Evolutionary conservation across 2,888 invertebrate genomes (phyloP).

Genomic region (Priocnemis perturbator): DNA sequence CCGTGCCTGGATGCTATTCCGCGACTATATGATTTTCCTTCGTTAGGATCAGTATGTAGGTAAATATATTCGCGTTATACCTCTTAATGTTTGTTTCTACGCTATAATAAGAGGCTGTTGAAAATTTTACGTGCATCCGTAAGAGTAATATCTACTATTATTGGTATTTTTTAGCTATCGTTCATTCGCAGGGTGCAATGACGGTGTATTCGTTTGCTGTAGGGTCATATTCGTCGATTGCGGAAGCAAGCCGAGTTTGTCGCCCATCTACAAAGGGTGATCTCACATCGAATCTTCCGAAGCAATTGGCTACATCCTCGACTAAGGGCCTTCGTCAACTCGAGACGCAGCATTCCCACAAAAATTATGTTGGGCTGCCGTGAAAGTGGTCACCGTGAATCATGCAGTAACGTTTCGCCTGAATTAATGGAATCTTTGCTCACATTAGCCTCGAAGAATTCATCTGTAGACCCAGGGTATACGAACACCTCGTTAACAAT

Average conservation of each 20-base stretch:
- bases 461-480: too few relatives aligned
- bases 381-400: conserved; percentile 41
- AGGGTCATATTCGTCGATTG: conserved; percentile 62
- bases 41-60: too few relatives aligned
- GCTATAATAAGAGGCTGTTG: too few relatives aligned
- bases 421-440: conserved; percentile 50
- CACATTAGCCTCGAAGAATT: conserved; percentile 41
- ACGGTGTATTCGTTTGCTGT: background rate
- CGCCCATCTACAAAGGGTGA: conserved; percentile 63
- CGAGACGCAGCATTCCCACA: conserved; percentile 44
- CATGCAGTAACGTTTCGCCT: conserved; percentile 33
- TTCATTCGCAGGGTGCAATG: too few relatives aligned
- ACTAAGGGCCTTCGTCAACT: conserved; percentile 36
- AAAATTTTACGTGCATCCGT: too few relatives aligned
- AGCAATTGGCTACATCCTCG: conserved; percentile 49
- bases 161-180: too few relatives aligned
- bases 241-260: conserved; percentile 69
- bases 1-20: too few relatives aligned
- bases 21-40: too few relatives aligned
- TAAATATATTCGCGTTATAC: too few relatives aligned
- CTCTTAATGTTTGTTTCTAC: too few relatives aligned
- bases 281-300: conserved; percentile 55
- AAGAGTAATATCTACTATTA: too few relatives aligned
- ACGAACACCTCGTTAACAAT: too few relatives aligned
- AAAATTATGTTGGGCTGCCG: conserved; percentile 47